A percentile compares a stretch with the other conserved stretches of the same genome.
Conservation (phyloP, 1,140 invertebrate species). For the Solenopsis invicta region DNA sequence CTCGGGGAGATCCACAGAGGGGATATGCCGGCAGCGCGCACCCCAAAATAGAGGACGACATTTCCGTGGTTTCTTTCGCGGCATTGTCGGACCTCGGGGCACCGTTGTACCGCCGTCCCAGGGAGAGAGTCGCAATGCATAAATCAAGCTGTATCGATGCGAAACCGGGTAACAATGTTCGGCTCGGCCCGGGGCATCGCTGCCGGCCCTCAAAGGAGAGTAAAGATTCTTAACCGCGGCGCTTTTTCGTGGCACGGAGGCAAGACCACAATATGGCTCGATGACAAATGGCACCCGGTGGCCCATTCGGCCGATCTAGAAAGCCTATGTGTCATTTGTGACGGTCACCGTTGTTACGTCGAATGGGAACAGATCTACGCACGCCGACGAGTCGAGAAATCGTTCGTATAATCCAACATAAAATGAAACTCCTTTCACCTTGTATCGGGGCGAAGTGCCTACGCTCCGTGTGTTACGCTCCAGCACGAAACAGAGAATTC, state of each 20-base stretch:
- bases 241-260: constrained; percentile 78
- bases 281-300: constrained; percentile 85
- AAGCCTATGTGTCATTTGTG: constrained; percentile 74
- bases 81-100: constrained; percentile 74
- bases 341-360: constrained; percentile 66
- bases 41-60: constrained; percentile 79
- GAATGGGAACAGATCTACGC: constrained; percentile 44
- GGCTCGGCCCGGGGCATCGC: constrained; percentile 47
- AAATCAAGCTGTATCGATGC: constrained; percentile 83
- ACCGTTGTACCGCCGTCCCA: constrained; percentile 35
- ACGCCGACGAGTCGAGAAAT: constrained; percentile 65
- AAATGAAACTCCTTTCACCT: constrained; percentile 61
- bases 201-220: constrained; percentile 41
- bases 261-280: constrained; percentile 85
- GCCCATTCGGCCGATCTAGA: constrained; percentile 63
- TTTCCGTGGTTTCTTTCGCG: constrained; percentile 82
- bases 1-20: background rate
- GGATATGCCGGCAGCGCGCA: constrained; percentile 60
- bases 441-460: constrained; percentile 29
- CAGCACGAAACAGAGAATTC: constrained; percentile 45
- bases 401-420: constrained; percentile 53
- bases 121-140: constrained; percentile 78
- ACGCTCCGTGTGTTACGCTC: constrained; percentile 26
- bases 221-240: constrained; percentile 62
- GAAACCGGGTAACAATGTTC: constrained; percentile 80